Conservation (phyloP, 2,797 vertebrate genomes). For the Pantherophis alleghaniensis region DNA sequence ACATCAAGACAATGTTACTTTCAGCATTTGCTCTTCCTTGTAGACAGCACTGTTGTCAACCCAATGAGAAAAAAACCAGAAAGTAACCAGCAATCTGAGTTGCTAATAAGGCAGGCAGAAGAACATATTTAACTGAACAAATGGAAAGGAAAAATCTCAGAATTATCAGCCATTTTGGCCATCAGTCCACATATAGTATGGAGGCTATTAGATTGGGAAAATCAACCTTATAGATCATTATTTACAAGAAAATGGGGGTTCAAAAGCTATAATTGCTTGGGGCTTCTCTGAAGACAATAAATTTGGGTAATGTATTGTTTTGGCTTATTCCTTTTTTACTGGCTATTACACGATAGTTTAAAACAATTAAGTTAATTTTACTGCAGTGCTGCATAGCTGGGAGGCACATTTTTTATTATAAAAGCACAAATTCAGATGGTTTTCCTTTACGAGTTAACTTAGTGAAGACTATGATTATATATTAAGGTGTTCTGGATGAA, state of each 20-base stretch:
- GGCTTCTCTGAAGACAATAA: not conserved
- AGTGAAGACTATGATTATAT: conserved; percentile 41
- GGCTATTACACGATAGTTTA: conserved; percentile 39
- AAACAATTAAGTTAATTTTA: conserved; percentile 55
- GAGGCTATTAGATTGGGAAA: not conserved
- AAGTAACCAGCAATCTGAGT: not conserved
- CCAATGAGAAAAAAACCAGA: not conserved
- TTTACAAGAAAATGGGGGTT: not conserved
- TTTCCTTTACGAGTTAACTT: conserved; percentile 37
- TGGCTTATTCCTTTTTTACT: conserved; percentile 9
- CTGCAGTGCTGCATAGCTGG: conserved; percentile 28
- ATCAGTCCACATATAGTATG: not conserved
- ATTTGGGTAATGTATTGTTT: conserved; percentile 21
- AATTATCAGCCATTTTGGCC: not conserved
- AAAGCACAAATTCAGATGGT: conserved; percentile 32
- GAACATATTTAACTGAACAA: not conserved
- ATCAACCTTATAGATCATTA: not conserved
- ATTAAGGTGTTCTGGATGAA: conserved; percentile 43
- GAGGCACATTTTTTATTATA: conserved; percentile 35
- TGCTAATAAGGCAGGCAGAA: not conserved
- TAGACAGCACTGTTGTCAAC: not conserved
- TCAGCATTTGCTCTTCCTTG: not conserved
- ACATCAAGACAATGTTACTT: not conserved
- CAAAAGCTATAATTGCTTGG: not conserved
- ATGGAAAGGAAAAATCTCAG: not conserved